Conservation (phyloP, 2,888 invertebrate species). For the Coleophora flavipennella region DNA sequence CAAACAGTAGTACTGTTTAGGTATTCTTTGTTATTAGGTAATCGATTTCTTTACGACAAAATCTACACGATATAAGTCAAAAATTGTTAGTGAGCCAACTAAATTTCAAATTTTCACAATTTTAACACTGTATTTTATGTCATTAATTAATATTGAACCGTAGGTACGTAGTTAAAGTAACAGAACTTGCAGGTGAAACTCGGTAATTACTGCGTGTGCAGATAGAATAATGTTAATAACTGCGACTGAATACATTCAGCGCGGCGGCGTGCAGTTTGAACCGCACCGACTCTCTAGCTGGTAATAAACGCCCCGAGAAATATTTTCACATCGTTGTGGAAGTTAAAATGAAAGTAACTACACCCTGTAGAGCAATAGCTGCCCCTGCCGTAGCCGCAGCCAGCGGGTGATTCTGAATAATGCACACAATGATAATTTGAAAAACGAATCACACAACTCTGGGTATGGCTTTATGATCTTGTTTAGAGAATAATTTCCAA, state of each 20-base stretch:
- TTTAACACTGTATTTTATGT: too few relatives aligned
- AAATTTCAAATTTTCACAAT: too few relatives aligned
- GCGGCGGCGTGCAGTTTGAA: conserved; percentile 27
- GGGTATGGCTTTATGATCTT: conserved; percentile 3
- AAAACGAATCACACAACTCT: conserved; percentile 2
- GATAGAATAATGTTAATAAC: conserved; percentile 25
- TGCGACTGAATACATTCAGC: conserved; percentile 27
- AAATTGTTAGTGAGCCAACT: too few relatives aligned
- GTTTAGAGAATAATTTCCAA: background rate
- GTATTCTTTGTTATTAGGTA: too few relatives aligned
- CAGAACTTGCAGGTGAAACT: too few relatives aligned
- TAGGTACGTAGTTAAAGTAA: too few relatives aligned
- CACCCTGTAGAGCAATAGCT: conserved; percentile 58
- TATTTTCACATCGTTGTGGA: conserved; percentile 70
- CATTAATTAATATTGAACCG: too few relatives aligned
- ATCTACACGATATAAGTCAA: too few relatives aligned
- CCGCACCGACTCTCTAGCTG: conserved; percentile 51
- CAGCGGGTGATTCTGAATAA: conserved; percentile 46
- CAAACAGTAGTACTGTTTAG: too few relatives aligned
- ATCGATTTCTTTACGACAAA: too few relatives aligned
- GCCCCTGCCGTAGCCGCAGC: conserved; percentile 29
- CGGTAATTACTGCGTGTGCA: background rate
- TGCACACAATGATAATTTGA: conserved; percentile 10
- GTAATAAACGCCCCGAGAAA: conserved; percentile 64
- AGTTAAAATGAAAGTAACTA: conserved; percentile 69